A percentile compares a stretch with the other conserved stretches of the same genome.
These are phyloP conservation scores for Dasyurus viverrinus DNA, from an alignment of 2,113 vertebrate species.

Conservation along the genomic window DNA sequence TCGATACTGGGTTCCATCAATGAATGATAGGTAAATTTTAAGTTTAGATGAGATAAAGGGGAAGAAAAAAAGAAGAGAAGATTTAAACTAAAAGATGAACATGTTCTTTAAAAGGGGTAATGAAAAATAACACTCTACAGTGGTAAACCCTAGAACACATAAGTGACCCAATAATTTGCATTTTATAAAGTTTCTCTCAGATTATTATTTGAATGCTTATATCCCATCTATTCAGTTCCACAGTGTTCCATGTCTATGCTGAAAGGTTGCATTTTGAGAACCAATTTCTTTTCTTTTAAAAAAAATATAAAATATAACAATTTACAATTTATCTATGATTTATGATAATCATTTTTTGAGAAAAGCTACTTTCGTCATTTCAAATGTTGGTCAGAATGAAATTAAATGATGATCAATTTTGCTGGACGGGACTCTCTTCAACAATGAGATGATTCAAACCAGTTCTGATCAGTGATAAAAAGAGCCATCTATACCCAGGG, in stretches of 20 bases:
- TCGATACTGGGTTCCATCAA: not conserved
- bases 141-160: constrained; percentile 4
- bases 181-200: not conserved
- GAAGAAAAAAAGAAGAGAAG: not conserved
- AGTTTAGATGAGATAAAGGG: not conserved
- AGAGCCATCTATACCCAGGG: too few relatives aligned
- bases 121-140: not conserved
- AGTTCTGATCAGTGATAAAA: too few relatives aligned
- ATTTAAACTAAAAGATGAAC: constrained; percentile 4
- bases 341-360: not conserved
- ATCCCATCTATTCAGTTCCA: not conserved
- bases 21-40: not conserved
- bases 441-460: too few relatives aligned
- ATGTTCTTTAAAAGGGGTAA: not conserved
- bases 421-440: too few relatives aligned
- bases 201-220: constrained; percentile 28
- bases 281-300: not conserved
- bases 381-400: constrained; percentile 1
- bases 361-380: not conserved
- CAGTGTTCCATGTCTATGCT: constrained; percentile 26
- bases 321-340: not conserved
- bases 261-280: constrained; percentile 29
- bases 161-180: not conserved
- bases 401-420: too few relatives aligned
- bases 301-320: not conserved